These are phyloP conservation scores for Pelobates cultripes DNA, from an alignment of 2,797 vertebrate genomes.

Conservation along the genomic window DNA sequence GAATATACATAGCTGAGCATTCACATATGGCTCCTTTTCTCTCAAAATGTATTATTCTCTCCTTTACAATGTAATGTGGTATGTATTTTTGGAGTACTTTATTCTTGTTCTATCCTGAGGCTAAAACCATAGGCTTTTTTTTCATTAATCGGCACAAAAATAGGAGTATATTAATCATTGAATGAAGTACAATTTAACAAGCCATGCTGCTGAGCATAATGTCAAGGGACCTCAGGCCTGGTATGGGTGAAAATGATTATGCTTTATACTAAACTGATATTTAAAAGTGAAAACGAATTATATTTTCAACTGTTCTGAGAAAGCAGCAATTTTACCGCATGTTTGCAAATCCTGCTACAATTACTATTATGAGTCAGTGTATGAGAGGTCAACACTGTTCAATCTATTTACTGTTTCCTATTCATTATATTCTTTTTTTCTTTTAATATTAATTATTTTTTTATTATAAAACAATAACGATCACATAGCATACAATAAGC, in stretches of 20 bases:
- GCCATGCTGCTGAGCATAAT: neutral
- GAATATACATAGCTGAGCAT: no score
- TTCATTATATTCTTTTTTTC: no score
- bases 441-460: no score
- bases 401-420: no score
- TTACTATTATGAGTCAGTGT: no score
- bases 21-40: no score
- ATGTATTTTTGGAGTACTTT: constrained; percentile 16
- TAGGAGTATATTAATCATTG: constrained; percentile 43
- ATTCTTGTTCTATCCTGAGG: constrained; percentile 19
- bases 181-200: constrained; percentile 22
- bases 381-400: no score
- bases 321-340: no score
- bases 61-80: neutral
- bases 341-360: no score
- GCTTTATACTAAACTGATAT: neutral
- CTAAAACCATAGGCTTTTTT: constrained; percentile 34
- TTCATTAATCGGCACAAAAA: constrained; percentile 19
- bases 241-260: neutral
- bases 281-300: neutral
- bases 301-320: neutral
- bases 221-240: constrained; percentile 17
- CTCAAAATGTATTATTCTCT: neutral
- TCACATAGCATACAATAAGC: no score
- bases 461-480: no score